phyloP scores from a whole-genome alignment of 2,797 vertebrate species.

The Halcyon badia region DNA sequence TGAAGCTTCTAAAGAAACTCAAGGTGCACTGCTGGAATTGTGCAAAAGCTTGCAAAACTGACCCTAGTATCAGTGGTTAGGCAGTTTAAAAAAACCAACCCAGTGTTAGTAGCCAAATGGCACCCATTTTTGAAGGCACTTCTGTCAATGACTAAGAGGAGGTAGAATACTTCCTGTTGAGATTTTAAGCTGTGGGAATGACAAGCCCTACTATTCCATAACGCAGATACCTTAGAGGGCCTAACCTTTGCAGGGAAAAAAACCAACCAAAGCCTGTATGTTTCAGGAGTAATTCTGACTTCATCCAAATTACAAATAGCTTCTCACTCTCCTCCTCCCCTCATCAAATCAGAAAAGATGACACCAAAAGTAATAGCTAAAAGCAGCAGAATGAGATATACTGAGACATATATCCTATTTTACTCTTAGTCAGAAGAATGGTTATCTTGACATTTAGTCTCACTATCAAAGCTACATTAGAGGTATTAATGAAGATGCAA shows the following conservation, averaged over 20 bases:
- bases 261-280: background rate
- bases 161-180: background rate
- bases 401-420: background rate
- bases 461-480: background rate
- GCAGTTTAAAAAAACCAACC: background rate
- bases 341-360: background rate
- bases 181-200: background rate
- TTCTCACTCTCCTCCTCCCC: background rate
- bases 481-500: background rate
- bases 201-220: background rate
- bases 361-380: background rate
- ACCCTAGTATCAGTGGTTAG: background rate
- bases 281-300: background rate
- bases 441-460: background rate
- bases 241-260: background rate
- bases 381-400: background rate
- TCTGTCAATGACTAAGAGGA: constrained; percentile 27
- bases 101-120: background rate
- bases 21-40: constrained; percentile 1
- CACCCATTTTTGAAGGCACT: constrained; percentile 46
- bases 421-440: background rate
- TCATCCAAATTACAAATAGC: background rate
- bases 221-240: background rate
- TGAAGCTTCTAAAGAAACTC: background rate
- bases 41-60: constrained; percentile 20